Percentiles rank a stretch among this genome's conserved stretches.
These are phyloP conservation scores for Eublepharis macularius DNA, from an alignment of 2,113 vertebrate species.

Conservation along the genomic window DNA sequence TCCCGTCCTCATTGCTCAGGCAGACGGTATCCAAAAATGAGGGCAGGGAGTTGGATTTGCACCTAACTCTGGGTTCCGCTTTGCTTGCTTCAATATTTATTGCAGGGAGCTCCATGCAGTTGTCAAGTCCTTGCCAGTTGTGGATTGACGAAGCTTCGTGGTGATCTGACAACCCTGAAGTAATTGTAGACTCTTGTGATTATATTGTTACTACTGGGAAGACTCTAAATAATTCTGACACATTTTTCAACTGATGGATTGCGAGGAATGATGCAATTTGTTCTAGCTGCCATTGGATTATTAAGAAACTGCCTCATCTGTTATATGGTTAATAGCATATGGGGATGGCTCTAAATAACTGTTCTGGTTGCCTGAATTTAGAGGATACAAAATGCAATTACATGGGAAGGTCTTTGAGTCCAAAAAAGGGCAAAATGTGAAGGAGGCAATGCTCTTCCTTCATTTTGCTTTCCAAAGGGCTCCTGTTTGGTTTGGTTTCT, in stretches of 20 bases:
- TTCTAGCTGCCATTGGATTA: constrained; percentile 26
- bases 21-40: background rate
- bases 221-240: constrained; percentile 21
- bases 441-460: background rate
- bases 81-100: background rate
- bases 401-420: background rate
- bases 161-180: constrained; percentile 18
- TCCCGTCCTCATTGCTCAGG: background rate
- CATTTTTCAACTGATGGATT: background rate
- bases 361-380: background rate
- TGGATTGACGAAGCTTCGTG: constrained; percentile 1
- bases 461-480: background rate
- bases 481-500: background rate
- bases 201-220: constrained; percentile 5
- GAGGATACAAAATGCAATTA: background rate
- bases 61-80: background rate
- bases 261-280: constrained; percentile 18
- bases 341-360: background rate
- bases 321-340: constrained; percentile 17
- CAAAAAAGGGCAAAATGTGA: background rate
- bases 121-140: constrained; percentile 2
- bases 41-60: background rate
- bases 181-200: background rate
- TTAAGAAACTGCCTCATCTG: constrained; percentile 25
- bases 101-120: background rate